Evolutionary conservation across 2,888 invertebrate genomes (phyloP), one percentile per base, ranked within the genome.

Genomic region (Glyphotaelius pellucidus): DNA sequence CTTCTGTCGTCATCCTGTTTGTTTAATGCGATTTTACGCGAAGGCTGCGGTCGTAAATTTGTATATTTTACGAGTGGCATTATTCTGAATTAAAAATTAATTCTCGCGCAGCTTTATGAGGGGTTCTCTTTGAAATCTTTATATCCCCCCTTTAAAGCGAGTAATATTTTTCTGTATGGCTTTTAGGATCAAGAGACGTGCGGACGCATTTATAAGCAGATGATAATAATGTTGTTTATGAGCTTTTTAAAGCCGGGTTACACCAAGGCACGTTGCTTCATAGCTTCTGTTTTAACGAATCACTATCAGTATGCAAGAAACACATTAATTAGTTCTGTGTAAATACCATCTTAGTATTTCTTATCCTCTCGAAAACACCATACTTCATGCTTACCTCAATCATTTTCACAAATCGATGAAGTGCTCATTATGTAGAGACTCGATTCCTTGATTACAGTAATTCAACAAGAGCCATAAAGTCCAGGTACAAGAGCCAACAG

Each of bases 1-100:
- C 42, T 85, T 25, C 19, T 30, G 83, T 83, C 80, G 47, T 90
- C 90, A 47, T 42, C 32, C 32, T 32, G 31, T 90, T 90, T 83
- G 83, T 35, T 83, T 30, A 83, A 90, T 83, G 90, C 90, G 30
- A 90, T 90, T 90, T 90, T 90, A 67, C 32, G 30, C 80, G 19
- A n/a, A 67, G 19, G 83, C 31, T 83, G 79, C 88, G 32, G 88
- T 79, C 88, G 25, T 88, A 88, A 88, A 88, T 52, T 88, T 88
- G 30, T 79, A 88, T 88, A 88, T 88, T 88, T 88, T 88, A 79
- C 88, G 88, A 88, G 79, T 79, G 35, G 88, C 25, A 86, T 38
- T 15, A 47, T 35, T 86, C 67, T 88, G 79, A 38, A 67, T 32
- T 88, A 88, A 88, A 79, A 79, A 79, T 88, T 79, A 79, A 35